These are phyloP conservation scores for Caenorhabditis sp. DNA, from an alignment of 2,888 invertebrate genomes.

Conservation along the genomic window DNA sequence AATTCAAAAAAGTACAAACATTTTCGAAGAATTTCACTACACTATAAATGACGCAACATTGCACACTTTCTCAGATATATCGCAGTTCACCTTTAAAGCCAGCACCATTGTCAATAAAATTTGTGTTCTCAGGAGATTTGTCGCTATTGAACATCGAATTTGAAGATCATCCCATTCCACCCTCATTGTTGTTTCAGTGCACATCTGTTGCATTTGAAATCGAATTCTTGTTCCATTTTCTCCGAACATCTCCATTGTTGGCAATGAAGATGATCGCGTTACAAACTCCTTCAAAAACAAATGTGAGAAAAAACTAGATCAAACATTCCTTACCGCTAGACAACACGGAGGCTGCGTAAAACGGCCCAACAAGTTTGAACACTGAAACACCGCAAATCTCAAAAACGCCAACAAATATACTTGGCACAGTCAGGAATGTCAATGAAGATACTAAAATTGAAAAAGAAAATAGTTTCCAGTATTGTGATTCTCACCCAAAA, in stretches of 20 bases:
- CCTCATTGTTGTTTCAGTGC: neutral
- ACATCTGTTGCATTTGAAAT: no score
- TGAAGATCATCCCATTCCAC: no score
- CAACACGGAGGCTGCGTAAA: constrained; percentile 28
- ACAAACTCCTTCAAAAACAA: constrained; percentile 30
- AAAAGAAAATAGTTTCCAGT: no score
- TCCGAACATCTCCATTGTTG: constrained; percentile 16
- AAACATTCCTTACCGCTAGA: constrained; percentile 14
- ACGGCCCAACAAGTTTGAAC: constrained; percentile 29
- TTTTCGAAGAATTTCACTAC: no score
- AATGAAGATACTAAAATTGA: constrained; percentile 11
- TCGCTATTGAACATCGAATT: no score
- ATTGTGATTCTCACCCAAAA: constrained; percentile 11
- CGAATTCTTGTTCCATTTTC: neutral
- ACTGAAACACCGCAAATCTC: constrained; percentile 28
- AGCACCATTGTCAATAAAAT: no score
- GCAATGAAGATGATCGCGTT: constrained; percentile 29
- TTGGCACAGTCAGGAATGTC: constrained; percentile 22
- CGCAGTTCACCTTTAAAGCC: no score
- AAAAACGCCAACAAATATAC: constrained; percentile 30
- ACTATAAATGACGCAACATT: no score
- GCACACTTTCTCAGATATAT: no score
- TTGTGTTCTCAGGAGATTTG: no score
- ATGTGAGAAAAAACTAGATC: neutral
- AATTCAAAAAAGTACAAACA: no score